phyloP scores from a whole-genome alignment of 2,113 vertebrate genomes.

The Pyxicephalus adspersus region DNA sequence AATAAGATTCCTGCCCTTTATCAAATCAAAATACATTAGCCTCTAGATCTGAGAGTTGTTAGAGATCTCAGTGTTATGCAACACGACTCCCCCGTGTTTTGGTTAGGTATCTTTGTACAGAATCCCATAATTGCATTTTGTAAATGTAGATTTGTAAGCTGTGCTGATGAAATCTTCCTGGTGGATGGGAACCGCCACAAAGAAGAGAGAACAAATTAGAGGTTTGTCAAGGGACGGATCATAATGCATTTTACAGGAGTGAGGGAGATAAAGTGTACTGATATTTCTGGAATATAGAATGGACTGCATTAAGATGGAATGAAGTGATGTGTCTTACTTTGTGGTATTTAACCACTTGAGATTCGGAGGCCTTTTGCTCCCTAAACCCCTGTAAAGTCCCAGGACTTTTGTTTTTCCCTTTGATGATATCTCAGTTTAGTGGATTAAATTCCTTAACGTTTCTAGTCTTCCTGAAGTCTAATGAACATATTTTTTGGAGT shows the following conservation, averaged over 20 bases:
- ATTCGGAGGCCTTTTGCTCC: too few species aligned
- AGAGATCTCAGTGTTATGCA: constrained; percentile 39
- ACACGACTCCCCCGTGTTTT: constrained; percentile 45
- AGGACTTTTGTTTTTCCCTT: too few species aligned
- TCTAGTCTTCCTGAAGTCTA: too few species aligned
- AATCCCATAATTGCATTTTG: constrained; percentile 54
- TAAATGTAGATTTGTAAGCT: constrained; percentile 55
- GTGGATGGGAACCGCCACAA: constrained; percentile 19
- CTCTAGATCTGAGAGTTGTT: background rate
- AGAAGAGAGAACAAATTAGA: constrained; percentile 50
- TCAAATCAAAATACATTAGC: constrained; percentile 51
- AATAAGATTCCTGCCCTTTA: constrained; percentile 43
- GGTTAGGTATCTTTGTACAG: constrained; percentile 45
- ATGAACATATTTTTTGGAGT: too few species aligned
- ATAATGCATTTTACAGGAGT: constrained; percentile 20
- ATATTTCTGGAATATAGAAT: constrained; percentile 2
- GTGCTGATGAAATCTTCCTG: constrained; percentile 49
- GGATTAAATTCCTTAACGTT: too few species aligned
- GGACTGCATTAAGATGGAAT: too few species aligned
- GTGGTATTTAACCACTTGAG: too few species aligned
- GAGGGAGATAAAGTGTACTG: constrained; percentile 13
- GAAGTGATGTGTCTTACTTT: too few species aligned
- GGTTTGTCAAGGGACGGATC: constrained; percentile 44
- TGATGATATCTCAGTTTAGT: too few species aligned
- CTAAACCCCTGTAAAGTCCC: too few species aligned